Percentiles rank a stretch among this genome's conserved stretches.
Conservation (phyloP, 2,888 invertebrate genomes). For the Psococerastis gibbosa region DNA sequence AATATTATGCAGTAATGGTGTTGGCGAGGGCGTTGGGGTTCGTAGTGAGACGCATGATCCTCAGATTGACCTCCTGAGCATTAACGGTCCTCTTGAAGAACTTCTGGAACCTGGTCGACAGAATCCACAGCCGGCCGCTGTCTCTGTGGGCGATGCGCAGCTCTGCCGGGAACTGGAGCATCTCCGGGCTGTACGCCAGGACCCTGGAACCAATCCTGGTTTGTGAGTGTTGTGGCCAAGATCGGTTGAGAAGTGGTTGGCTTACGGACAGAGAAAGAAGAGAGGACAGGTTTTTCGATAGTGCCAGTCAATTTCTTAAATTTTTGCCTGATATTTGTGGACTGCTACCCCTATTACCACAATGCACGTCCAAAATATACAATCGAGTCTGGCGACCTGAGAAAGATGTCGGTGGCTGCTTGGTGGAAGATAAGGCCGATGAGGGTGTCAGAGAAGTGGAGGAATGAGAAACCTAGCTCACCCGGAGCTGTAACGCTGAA, state of each 20-base stretch:
- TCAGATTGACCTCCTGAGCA: conserved; percentile 48
- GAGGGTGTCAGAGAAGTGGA: too few species aligned
- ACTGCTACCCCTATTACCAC: too few species aligned
- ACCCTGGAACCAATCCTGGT: conserved; percentile 31
- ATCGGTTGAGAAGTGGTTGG: conserved; percentile 3
- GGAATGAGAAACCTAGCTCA: too few species aligned
- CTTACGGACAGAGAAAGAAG: not conserved
- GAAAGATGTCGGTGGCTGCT: too few species aligned
- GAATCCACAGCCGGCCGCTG: conserved; percentile 48
- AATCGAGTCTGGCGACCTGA: too few species aligned
- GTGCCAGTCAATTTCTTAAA: too few species aligned
- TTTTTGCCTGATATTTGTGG: too few species aligned
- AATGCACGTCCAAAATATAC: too few species aligned
- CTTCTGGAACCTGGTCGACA: conserved; percentile 61
- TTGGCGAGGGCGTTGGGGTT: conserved; percentile 25
- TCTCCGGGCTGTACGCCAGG: conserved; percentile 47
- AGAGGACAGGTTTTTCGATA: too few species aligned
- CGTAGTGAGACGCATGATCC: conserved; percentile 41
- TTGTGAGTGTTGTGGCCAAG: not conserved
- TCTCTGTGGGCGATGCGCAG: conserved; percentile 47
- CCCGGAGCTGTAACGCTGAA: too few species aligned
- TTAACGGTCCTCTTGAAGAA: conserved; percentile 52
- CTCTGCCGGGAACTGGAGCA: conserved; percentile 61
- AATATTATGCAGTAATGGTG: too few species aligned
- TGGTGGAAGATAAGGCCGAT: too few species aligned